Evolutionary conservation across 1,140 invertebrate species (phyloP), one percentile per base, ranked within the genome.

Genomic region (Propsilocerus akamusi): DNA sequence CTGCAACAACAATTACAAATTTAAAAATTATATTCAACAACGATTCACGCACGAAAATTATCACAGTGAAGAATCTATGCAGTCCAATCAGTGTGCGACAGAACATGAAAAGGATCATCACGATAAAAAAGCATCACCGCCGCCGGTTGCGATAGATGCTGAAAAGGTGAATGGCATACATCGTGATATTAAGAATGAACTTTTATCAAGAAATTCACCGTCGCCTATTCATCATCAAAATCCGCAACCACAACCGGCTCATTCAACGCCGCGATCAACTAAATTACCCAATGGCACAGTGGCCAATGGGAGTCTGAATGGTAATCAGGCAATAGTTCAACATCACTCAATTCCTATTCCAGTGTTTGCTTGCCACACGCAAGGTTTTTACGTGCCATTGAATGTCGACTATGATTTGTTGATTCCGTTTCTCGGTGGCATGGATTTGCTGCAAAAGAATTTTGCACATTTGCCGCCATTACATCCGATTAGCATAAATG

Each of bases 21-120:
- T 93, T 68, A 96, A 96, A 68, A 93, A 87, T 56, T 88, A 85
- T 54, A 95, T 96, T 52, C 91, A 93, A 55, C 80, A 91, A 59
- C 71, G 90, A 46, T 95, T 95, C 58, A 68, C 64, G 30, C 67
- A 68, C 47, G 51, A 52, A 24, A 47, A 37, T 26, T 41, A 51
- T 47, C 60, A 61, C 46, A 59, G 65, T 34, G 63, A 65, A 51
- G 60, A 65, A 49, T 60, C 60, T 10, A 23, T 34, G 17, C 32
- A 34, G 5, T 17, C 23, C 4, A 25, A 37, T 23, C 24, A 49
- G 23, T 20, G 25, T 25, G 26, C 24, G 8, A 49, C 17, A 4
- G 46, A 47, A 25, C 46, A 47, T 47, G 11, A 23, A 14, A 17
- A 46, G 14, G 22, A 23, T 24, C 10, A 24, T 24, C 20, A 47